Conservation (phyloP, 2,113 vertebrate genomes). For the Amphilophus citrinellus region DNA sequence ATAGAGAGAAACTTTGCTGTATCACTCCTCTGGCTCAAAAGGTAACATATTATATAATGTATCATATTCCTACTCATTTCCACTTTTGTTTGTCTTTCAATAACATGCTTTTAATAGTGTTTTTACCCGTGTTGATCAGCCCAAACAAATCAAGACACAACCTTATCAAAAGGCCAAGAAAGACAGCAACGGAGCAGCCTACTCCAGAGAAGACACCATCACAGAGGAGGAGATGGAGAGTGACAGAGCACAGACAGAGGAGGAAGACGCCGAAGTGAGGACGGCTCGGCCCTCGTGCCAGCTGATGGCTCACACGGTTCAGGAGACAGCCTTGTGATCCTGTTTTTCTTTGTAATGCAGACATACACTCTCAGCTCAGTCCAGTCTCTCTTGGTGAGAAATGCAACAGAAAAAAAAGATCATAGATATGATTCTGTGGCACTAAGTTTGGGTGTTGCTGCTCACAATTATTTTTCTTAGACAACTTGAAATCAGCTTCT, state of each 20-base stretch:
- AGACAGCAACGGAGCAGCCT: constrained; percentile 72
- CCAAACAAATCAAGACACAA: constrained; percentile 29
- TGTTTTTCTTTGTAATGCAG: not conserved
- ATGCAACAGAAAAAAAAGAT: not conserved
- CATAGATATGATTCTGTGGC: not conserved
- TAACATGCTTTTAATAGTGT: not conserved
- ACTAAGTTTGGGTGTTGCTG: constrained; percentile 2
- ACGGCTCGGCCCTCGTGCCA: constrained; percentile 18
- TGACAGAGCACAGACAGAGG: constrained; percentile 37
- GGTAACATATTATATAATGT: constrained; percentile 56
- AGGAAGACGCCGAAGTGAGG: constrained; percentile 37
- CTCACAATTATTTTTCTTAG: not conserved
- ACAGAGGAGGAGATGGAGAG: constrained; percentile 53
- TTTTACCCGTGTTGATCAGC: constrained; percentile 59
- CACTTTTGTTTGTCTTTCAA: not conserved
- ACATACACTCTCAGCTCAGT: not conserved
- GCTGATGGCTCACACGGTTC: constrained; percentile 66
- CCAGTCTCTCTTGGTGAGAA: not conserved
- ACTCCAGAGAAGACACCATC: constrained; percentile 53
- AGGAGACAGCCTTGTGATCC: constrained; percentile 86
- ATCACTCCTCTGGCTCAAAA: constrained; percentile 71
- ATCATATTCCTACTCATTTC: not conserved
- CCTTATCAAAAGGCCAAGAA: constrained; percentile 73
- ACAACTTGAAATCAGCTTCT: constrained; percentile 6
- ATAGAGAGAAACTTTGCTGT: constrained; percentile 84